These are phyloP conservation scores for Xenopus laevis DNA, from an alignment of 2,113 vertebrate species.

Conservation along the genomic window DNA sequence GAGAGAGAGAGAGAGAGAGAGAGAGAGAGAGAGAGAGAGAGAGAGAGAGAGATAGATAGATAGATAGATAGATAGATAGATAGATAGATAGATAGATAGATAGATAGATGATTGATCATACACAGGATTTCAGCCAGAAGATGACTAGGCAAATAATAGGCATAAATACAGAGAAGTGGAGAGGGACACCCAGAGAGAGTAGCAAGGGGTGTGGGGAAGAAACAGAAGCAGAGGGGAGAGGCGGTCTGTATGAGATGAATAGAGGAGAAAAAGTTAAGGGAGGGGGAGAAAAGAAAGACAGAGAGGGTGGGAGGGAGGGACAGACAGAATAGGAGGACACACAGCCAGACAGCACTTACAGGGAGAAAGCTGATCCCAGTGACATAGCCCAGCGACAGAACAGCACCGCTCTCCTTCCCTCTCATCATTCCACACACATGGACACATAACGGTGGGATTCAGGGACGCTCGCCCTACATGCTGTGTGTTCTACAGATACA, in stretches of 20 bases:
- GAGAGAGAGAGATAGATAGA: too few species aligned
- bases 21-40: too few species aligned
- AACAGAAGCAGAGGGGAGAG: not conserved
- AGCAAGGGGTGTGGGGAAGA: not conserved
- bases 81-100: too few species aligned
- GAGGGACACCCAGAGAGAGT: not conserved
- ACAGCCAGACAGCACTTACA: conserved; percentile 21
- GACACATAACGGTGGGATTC: conserved; percentile 22
- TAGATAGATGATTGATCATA: too few species aligned
- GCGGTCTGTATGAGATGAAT: conserved; percentile 23
- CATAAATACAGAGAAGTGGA: too few species aligned
- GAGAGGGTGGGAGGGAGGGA: conserved; percentile 7
- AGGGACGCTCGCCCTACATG: conserved; percentile 13
- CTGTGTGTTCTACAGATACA: not conserved
- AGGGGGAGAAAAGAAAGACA: conserved; percentile 5
- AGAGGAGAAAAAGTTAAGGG: conserved; percentile 14
- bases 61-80: too few species aligned
- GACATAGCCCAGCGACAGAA: conserved; percentile 17
- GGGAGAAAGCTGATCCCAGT: conserved; percentile 34
- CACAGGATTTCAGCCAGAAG: too few species aligned
- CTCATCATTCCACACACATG: conserved; percentile 19
- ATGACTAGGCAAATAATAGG: too few species aligned
- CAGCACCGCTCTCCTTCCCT: conserved; percentile 6
- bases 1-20: too few species aligned
- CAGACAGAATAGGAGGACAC: conserved; percentile 31